Evolutionary conservation across 1,140 invertebrate genomes (phyloP), one percentile per base, ranked within the genome.

Genomic region (Hycleus phaleratus): DNA sequence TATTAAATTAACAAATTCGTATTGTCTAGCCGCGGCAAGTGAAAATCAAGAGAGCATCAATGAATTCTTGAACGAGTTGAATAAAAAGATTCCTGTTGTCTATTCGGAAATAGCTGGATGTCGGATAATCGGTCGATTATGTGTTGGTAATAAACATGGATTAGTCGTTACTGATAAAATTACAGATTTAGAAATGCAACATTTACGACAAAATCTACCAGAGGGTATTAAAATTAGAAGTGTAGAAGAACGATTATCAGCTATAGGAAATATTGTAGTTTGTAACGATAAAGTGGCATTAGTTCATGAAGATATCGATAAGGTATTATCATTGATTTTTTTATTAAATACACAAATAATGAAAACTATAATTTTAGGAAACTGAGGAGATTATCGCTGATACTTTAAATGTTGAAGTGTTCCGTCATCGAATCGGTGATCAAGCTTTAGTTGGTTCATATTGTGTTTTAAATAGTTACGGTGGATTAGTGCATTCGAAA

Each of bases 281-380:
- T 97, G 93, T 71, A 99, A 99, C 77, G 96, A 99, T 76, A 97
- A 98, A 76, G 93, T 97, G 9, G 96, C 95, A 0, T 74, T 99
- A 26, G 91, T 96, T 18, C 96, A 99, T 77, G 95, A 96, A 12
- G 96, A 98, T 79, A 75, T 97, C 45, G 93, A 96, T 69, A 85
- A 84, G 63, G 82, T 81, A 77, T 73, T 59, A 38, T 43, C 5
- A 42, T 38, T 49, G 0, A 32, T 32, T 32, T 49, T 39, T 49
- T 49, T 49, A 38, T 26, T 10, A 9, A 7, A 32, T 32, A 32
- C 0, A 32, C 32, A 32, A 32, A 32, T 2, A 2, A 7, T 5
- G 7, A 50, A 50, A 10, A 11, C 2, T 43, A 25, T 26, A 52
- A 12, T 38, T 49, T 57, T 60, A 83, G 80, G 93, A 95, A 79